These are phyloP conservation scores for Rafetus swinhoei DNA, from an alignment of 2,113 vertebrate genomes.

Conservation along the genomic window DNA sequence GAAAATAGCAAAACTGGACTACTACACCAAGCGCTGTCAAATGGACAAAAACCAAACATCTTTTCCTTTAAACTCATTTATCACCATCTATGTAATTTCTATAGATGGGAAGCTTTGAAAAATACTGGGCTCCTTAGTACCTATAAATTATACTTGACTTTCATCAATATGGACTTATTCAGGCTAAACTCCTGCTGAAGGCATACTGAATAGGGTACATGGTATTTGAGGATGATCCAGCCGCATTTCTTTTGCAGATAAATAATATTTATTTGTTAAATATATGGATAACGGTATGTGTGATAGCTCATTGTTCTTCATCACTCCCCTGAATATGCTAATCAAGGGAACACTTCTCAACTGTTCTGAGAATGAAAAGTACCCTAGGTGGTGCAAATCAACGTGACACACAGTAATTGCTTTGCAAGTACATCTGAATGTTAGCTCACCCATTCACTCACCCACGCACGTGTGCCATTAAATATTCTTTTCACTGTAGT, in stretches of 20 bases:
- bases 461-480: neutral
- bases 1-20: neutral
- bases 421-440: neutral
- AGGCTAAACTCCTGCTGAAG: neutral
- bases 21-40: neutral
- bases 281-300: neutral
- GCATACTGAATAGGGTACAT: rapidly evolving
- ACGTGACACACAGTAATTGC: neutral
- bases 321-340: neutral
- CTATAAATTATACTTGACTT: neutral
- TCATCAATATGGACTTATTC: neutral
- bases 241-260: neutral
- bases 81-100: neutral
- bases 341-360: neutral
- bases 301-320: neutral
- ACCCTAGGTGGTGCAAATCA: neutral
- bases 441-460: neutral
- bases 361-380: slow-evolving; percentile 7
- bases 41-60: neutral
- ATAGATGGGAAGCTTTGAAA: neutral
- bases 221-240: neutral
- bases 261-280: neutral
- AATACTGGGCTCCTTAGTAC: neutral
- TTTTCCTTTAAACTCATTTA: neutral
- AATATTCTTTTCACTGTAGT: neutral